These are phyloP conservation scores for Parauchenoglanis punctatus DNA, from an alignment of 2,797 vertebrate genomes.

Conservation along the genomic window DNA sequence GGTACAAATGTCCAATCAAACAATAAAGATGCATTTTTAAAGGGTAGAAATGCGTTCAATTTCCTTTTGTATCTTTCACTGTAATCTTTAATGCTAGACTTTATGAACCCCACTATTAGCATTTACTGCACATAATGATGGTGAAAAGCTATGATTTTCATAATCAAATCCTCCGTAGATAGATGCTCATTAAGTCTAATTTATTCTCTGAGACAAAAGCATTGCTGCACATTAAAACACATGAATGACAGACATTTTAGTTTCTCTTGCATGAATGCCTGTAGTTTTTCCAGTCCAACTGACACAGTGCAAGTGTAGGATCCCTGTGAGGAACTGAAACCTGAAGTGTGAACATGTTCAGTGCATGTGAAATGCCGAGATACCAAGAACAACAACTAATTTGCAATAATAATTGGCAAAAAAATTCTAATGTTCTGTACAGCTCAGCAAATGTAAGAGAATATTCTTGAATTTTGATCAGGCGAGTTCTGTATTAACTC, in stretches of 20 bases:
- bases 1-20: slow-evolving; percentile 27
- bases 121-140: neutral
- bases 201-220: slow-evolving; percentile 23
- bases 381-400: neutral
- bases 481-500: neutral
- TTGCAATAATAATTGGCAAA: neutral
- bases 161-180: slow-evolving; percentile 3
- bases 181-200: slow-evolving; percentile 30
- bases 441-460: neutral
- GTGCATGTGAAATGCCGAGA: neutral
- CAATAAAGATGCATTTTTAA: neutral
- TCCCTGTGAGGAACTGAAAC: neutral
- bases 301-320: neutral
- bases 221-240: neutral
- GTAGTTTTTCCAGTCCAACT: neutral
- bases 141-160: slow-evolving; percentile 29
- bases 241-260: slow-evolving; percentile 1
- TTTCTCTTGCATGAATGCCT: neutral
- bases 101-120: slow-evolving; percentile 9
- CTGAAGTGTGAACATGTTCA: neutral
- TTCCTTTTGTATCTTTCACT: slow-evolving; percentile 15
- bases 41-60: neutral
- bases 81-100: neutral
- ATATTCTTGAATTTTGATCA: neutral
- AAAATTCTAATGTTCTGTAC: neutral